These are phyloP conservation scores for Lepidurus couesii DNA, from an alignment of 1,140 invertebrate genomes.

Conservation along the genomic window DNA sequence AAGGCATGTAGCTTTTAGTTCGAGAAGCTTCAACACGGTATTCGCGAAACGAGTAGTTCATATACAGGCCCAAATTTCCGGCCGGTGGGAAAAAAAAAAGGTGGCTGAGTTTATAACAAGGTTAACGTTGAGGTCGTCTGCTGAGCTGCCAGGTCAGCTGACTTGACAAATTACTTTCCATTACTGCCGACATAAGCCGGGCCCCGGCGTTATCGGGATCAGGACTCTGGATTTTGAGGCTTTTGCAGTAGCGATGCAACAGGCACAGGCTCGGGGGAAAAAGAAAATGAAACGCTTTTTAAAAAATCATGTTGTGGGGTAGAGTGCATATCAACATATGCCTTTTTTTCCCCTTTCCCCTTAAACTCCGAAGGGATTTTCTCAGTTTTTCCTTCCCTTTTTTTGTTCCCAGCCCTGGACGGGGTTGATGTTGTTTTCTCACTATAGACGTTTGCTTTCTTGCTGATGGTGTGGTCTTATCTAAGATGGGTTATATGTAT, in stretches of 20 bases:
- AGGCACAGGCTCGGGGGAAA: neutral
- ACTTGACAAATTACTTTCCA: slow-evolving; percentile 11
- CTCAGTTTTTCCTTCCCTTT: neutral
- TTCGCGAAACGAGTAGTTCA: no score
- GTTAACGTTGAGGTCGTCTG: neutral
- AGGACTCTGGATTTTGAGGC: neutral
- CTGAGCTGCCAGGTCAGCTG: slow-evolving; percentile 13
- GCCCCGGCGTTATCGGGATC: neutral
- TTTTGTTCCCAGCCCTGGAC: neutral
- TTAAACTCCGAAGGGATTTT: neutral
- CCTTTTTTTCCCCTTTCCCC: neutral
- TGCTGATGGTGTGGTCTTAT: slow-evolving; percentile 13
- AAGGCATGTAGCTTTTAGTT: no score
- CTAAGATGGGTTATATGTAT: slow-evolving; percentile 14
- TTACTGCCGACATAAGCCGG: slow-evolving; percentile 13
- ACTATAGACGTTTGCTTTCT: neutral
- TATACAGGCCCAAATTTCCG: no score
- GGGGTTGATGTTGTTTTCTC: no score
- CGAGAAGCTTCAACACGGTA: no score
- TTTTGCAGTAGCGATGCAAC: neutral
- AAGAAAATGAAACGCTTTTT: neutral
- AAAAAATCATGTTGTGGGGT: neutral
- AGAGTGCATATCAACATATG: slow-evolving; percentile 5
- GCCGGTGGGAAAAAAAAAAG: no score
- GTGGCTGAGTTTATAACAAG: neutral